Evolutionary conservation across 1,140 invertebrate species (phyloP).

Genomic region (Panulirus ornatus): DNA sequence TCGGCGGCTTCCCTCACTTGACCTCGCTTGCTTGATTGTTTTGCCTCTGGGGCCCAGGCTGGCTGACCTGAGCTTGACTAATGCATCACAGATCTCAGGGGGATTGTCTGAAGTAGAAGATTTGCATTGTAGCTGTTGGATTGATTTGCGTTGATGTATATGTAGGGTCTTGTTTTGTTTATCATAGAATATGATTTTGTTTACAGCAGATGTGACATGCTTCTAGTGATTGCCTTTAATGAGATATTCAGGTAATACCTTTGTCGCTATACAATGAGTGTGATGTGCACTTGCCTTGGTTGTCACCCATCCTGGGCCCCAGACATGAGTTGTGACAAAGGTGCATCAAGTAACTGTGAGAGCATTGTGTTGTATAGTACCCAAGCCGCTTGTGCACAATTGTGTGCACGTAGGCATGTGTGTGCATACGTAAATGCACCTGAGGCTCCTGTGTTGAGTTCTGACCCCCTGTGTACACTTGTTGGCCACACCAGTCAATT

Average conservation of each 20-base stretch:
- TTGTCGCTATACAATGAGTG: slow-evolving; percentile 30
- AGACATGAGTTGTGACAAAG: slow-evolving; percentile 62
- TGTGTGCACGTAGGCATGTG: slow-evolving; percentile 40
- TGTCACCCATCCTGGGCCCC: slow-evolving; percentile 61
- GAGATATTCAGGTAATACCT: slow-evolving; percentile 33
- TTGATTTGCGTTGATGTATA: slow-evolving; percentile 63
- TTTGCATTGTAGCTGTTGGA: slow-evolving; percentile 60
- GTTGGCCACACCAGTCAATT: slow-evolving; percentile 62
- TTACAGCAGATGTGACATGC: slow-evolving; percentile 57
- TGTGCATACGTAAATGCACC: slow-evolving; percentile 50
- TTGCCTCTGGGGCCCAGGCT: slow-evolving; percentile 64
- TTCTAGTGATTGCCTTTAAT: slow-evolving; percentile 37
- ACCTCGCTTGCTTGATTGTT: slow-evolving; percentile 70
- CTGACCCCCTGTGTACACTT: slow-evolving; percentile 65
- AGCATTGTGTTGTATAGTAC: slow-evolving; percentile 41
- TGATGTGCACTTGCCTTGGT: slow-evolving; percentile 15
- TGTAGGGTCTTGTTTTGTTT: slow-evolving; percentile 59
- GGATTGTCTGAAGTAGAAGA: slow-evolving; percentile 54
- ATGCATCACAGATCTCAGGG: slow-evolving; percentile 51
- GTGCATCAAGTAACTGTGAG: slow-evolving; percentile 49
- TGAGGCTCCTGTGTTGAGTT: slow-evolving; percentile 67
- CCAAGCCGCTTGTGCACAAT: slow-evolving; percentile 44
- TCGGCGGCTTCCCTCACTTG: slow-evolving; percentile 48
- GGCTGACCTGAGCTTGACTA: slow-evolving; percentile 52
- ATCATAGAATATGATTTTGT: slow-evolving; percentile 56